Percentiles rank a stretch among this genome's conserved stretches.
Conservation (phyloP, 2,797 vertebrate genomes). For the Pseudotriccus pelzelni region DNA sequence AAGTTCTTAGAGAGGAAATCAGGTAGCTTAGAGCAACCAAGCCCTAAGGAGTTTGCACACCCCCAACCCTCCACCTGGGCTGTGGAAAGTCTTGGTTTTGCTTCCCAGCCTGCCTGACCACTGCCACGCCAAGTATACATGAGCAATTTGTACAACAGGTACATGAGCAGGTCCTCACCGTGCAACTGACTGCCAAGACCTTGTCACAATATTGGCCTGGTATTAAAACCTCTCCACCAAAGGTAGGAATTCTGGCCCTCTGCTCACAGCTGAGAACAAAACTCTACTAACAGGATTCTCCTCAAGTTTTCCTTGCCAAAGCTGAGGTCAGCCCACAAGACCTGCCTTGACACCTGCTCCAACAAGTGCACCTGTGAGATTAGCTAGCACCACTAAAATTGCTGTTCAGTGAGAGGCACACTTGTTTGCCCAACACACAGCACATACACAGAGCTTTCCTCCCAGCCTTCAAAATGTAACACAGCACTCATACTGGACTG, state of each 20-base stretch:
- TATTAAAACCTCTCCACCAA: not conserved
- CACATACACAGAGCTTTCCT: not conserved
- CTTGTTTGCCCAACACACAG: not conserved
- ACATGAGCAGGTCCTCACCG: not conserved
- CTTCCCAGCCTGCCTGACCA: not conserved
- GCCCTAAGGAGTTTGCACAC: not conserved
- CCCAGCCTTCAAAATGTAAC: not conserved
- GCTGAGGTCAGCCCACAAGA: not conserved
- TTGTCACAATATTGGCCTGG: not conserved
- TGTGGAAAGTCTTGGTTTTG: not conserved
- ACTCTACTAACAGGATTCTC: slow-evolving; percentile 1
- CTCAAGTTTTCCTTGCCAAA: slow-evolving; percentile 4
- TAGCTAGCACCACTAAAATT: not conserved
- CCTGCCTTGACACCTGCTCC: not conserved
- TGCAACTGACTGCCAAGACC: not conserved
- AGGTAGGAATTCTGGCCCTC: not conserved
- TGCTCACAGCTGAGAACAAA: not conserved
- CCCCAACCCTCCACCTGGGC: not conserved
- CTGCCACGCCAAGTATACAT: not conserved
- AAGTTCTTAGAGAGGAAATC: not conserved
- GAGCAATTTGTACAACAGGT: not conserved
- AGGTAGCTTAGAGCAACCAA: not conserved
- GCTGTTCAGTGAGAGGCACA: not conserved
- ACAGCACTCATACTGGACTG: not conserved
- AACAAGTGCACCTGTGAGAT: not conserved